These are phyloP conservation scores for Glaucopsyche alexis DNA, from an alignment of 2,888 invertebrate species.

Conservation along the genomic window DNA sequence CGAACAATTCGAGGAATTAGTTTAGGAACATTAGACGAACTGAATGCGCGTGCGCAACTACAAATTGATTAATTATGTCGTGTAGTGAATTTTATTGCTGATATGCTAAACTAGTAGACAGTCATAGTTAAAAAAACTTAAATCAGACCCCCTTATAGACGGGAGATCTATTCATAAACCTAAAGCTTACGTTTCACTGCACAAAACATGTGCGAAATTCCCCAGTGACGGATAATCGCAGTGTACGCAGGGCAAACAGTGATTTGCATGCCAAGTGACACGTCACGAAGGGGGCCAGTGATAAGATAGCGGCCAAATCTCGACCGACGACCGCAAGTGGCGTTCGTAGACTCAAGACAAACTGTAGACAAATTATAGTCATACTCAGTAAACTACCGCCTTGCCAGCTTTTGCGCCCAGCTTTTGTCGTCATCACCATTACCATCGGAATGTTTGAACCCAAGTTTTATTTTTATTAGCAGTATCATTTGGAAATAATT, in stretches of 20 bases:
- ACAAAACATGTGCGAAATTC: background rate
- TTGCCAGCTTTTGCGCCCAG: too few relatives aligned
- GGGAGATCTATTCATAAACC: too few relatives aligned
- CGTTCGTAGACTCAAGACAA: background rate
- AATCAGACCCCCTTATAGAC: too few relatives aligned
- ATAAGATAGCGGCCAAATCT: constrained; percentile 2
- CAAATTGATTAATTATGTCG: background rate
- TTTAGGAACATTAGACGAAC: background rate
- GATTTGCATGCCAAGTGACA: background rate
- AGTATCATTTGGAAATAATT: too few relatives aligned
- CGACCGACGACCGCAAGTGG: background rate
- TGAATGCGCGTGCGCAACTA: background rate
- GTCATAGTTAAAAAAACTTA: background rate
- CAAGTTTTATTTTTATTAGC: too few relatives aligned
- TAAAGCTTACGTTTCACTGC: too few relatives aligned
- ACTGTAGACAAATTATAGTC: background rate
- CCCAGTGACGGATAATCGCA: background rate
- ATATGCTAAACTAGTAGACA: background rate
- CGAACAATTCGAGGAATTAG: background rate
- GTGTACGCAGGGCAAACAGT: background rate
- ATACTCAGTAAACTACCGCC: background rate
- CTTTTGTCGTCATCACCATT: too few relatives aligned
- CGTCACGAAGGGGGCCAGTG: background rate
- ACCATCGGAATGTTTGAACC: too few relatives aligned
- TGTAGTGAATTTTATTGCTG: background rate